Base-by-base conservation (phyloP, 1,140 invertebrate species). In the Pseudomyrmex cubaensis region DNA sequence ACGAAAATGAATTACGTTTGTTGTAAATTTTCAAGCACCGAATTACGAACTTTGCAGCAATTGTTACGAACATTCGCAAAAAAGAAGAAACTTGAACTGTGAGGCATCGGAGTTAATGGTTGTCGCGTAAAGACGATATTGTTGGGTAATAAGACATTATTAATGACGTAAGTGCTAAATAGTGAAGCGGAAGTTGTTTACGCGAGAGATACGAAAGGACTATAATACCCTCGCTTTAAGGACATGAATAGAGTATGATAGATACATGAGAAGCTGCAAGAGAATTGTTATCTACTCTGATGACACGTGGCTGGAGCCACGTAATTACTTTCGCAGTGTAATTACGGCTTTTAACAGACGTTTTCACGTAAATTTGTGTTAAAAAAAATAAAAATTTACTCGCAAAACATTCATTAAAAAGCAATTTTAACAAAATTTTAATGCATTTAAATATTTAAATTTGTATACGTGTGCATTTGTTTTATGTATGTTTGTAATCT, bases 151-250 rank as follows among this genome's bases (percentile, higher is more conserved):
- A 78, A 78, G 64, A 70, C 3, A 12, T 78, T 70, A 78, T 78
- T 78, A 78, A 78, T 78, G 76, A 78, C 64, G 20, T 10, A 78
- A 78, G 64, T 78, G n/a, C 54, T 78, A 78, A 78, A 70, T 56
- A 78, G 70, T 59, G 64, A 59, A 25, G 0, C 15, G 9, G 64
- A 20, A 78, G 54, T 78, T 61, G 76, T 78, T 78, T 59, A 78
- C 48, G 44, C 57, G 44, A 46, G 35, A 56, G 22, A 70, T 46
- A 70, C 13, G 75, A 22, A 78, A 52, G 10, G 15, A 20, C 25
- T 70, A 48, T 78, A 78, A 70, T 70, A 59, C 20, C 54, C 3
- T 35, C 3, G 52, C 52, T 56, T n/a, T 70, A 70, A 78, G 44
- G 70, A 44, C 52, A 78, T 70, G 54, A 78, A 78, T 78, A 8